A percentile compares a stretch with the other conserved stretches of the same genome.
phyloP scores from a whole-genome alignment of 1,140 invertebrate species.

The Calliopsis andreniformis region DNA sequence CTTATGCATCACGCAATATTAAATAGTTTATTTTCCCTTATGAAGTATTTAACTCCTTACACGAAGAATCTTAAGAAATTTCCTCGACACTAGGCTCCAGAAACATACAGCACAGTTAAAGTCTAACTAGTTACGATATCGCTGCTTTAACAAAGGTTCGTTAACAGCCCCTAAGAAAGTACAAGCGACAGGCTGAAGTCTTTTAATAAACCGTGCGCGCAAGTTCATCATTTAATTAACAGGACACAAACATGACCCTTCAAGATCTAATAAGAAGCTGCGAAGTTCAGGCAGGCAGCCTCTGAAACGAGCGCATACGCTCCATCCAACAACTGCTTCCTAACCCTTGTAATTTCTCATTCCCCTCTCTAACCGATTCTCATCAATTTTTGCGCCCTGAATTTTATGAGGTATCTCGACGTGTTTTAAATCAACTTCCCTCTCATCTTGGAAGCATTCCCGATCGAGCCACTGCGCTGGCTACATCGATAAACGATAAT shows the following conservation, averaged over 20 bases:
- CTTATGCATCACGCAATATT: too few relatives aligned
- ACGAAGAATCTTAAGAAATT: too few relatives aligned
- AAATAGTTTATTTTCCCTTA: too few relatives aligned
- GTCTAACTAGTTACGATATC: too few relatives aligned
- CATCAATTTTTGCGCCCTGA: neutral
- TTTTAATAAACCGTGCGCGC: neutral
- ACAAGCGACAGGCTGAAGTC: neutral
- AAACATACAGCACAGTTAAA: too few relatives aligned
- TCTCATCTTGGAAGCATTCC: too few relatives aligned
- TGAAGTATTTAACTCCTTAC: too few relatives aligned
- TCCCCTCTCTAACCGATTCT: slow-evolving; percentile 4
- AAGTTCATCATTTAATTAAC: slow-evolving; percentile 42
- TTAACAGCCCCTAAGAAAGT: neutral
- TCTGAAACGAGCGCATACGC: neutral
- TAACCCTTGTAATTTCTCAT: slow-evolving; percentile 35
- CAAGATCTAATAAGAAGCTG: slow-evolving; percentile 19
- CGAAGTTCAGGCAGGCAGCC: neutral
- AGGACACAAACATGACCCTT: slow-evolving; percentile 4
- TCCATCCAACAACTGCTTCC: neutral
- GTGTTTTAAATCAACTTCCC: neutral
- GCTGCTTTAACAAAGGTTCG: neutral
- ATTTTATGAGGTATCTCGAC: neutral
- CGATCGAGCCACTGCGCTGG: too few relatives aligned
- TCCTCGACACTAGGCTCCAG: too few relatives aligned
- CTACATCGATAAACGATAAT: neutral